A percentile compares a stretch with the other conserved stretches of the same genome.
Conservation (phyloP, 2,797 vertebrate genomes). For the Spea hammondii region DNA sequence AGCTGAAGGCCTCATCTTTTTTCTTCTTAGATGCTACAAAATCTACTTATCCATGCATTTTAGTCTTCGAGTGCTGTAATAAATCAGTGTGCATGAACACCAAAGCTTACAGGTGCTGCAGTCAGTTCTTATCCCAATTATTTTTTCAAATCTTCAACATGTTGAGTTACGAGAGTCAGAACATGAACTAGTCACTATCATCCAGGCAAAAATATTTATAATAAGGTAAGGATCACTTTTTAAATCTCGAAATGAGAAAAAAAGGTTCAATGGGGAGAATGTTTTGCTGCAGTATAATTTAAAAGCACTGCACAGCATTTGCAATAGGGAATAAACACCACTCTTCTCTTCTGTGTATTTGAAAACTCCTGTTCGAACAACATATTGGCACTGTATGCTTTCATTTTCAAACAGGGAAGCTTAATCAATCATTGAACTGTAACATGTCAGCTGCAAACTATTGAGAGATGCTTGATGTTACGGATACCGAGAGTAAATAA, state of each 20-base stretch:
- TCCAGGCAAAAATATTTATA: constrained; percentile 46
- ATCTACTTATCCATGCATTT: constrained; percentile 44
- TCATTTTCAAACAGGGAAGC: constrained; percentile 44
- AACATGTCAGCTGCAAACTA: constrained; percentile 48
- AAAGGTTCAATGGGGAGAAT: constrained; percentile 26
- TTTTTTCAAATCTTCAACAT: constrained; percentile 37
- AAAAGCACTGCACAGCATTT: constrained; percentile 36
- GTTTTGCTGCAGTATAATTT: constrained; percentile 44
- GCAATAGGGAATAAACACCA: constrained; percentile 49
- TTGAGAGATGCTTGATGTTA: constrained; percentile 44
- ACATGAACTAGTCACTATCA: constrained; percentile 42
- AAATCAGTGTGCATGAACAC: constrained; percentile 45
- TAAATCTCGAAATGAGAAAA: constrained; percentile 30
- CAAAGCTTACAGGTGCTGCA: constrained; percentile 29
- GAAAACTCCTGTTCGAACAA: constrained; percentile 50
- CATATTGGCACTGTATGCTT: constrained; percentile 47
- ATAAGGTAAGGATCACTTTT: constrained; percentile 47
- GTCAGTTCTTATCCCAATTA: constrained; percentile 47
- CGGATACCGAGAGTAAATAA: constrained; percentile 35
- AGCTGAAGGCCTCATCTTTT: constrained; percentile 15
- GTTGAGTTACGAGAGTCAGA: constrained; percentile 36
- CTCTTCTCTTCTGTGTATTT: constrained; percentile 41
- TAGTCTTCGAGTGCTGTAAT: constrained; percentile 30
- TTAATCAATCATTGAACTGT: constrained; percentile 54
- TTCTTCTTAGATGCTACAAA: constrained; percentile 8